phyloP scores from a whole-genome alignment of 2,888 invertebrate genomes.

The Sabatieria punctata region DNA sequence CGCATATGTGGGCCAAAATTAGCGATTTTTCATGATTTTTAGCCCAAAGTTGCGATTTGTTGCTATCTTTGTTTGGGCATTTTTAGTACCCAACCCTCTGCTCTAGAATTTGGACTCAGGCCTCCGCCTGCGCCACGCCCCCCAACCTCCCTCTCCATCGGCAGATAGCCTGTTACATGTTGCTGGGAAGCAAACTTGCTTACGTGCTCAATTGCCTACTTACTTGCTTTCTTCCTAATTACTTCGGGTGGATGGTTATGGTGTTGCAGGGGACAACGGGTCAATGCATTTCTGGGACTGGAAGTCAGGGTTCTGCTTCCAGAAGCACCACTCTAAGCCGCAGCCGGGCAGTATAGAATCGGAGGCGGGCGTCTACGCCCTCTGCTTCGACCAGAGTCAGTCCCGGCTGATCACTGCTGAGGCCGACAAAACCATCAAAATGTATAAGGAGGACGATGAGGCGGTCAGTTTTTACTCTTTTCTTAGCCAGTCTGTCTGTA shows the following conservation, averaged over 20 bases:
- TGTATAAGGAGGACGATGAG: conserved; percentile 88
- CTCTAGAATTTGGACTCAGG: too few species aligned
- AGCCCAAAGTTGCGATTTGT: background rate
- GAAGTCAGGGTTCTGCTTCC: conserved; percentile 97
- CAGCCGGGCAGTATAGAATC: conserved; percentile 99
- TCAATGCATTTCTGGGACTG: conserved; percentile 96
- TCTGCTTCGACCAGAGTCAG: conserved; percentile 86
- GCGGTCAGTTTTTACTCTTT: conserved; percentile 42
- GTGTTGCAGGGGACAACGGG: conserved; percentile 62
- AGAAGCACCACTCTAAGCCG: conserved; percentile 60
- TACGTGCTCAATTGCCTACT: background rate
- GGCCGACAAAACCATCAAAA: conserved; percentile 97
- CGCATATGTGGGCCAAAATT: too few species aligned
- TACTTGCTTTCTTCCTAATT: background rate
- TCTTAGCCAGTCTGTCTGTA: background rate
- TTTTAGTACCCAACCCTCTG: background rate
- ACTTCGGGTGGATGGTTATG: background rate
- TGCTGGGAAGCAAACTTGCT: too few species aligned
- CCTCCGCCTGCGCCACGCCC: background rate
- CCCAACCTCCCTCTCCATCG: background rate
- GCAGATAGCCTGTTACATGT: too few species aligned
- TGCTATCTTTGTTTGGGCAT: background rate
- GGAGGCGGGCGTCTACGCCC: conserved; percentile 71
- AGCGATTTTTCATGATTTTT: conserved; percentile 2
- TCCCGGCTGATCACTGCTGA: conserved; percentile 84